Evolutionary conservation across 2,797 vertebrate genomes (phyloP).

Genomic region (Poecilia wingei): DNA sequence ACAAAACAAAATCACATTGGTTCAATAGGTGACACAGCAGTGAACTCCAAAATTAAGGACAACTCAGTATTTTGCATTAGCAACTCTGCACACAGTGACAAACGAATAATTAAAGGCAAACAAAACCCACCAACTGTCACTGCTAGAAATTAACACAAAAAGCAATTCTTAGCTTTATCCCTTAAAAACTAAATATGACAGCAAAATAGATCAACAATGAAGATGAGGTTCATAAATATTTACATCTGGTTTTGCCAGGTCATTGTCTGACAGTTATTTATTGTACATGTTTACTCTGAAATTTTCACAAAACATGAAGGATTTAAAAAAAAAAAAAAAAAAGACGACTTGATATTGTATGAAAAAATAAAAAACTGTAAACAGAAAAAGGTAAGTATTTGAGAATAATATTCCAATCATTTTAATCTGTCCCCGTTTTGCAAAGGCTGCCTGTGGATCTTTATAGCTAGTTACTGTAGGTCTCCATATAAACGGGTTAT

Average conservation of each 20-base stretch:
- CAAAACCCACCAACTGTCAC: neutral
- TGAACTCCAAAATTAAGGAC: neutral
- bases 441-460: neutral
- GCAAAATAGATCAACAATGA: neutral
- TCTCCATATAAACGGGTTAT: neutral
- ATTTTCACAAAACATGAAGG: neutral
- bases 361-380: neutral
- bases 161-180: neutral
- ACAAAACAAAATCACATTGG: neutral
- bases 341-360: neutral
- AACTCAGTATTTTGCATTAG: neutral
- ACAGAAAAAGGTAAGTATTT: neutral
- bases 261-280: neutral
- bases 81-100: neutral
- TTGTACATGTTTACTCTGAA: neutral
- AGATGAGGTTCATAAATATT: neutral
- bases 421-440: neutral
- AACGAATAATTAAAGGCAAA: neutral
- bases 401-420: neutral
- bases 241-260: neutral
- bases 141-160: neutral
- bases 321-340: neutral
- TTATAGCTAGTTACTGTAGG: no score
- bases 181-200: neutral
- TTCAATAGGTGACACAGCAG: neutral